A percentile compares a stretch with the other conserved stretches of the same genome.
phyloP scores from a whole-genome alignment of 2,797 vertebrate species.

The Stomatorhinus walkeri region DNA sequence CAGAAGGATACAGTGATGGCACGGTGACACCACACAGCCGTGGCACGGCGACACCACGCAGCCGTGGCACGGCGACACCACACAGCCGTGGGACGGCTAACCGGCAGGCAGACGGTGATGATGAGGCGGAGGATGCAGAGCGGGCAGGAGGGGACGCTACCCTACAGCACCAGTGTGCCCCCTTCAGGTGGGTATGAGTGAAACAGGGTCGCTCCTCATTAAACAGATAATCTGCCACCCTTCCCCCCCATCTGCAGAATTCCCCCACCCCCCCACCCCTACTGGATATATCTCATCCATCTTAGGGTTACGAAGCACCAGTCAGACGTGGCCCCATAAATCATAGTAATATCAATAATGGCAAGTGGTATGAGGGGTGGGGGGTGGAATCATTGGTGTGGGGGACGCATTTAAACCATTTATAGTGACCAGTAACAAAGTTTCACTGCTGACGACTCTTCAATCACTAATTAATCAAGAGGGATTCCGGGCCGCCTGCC shows the following conservation, averaged over 20 bases:
- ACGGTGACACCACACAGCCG: too few species aligned
- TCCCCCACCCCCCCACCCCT: constrained; percentile 23
- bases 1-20: neutral
- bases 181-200: neutral
- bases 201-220: neutral
- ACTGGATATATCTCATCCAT: constrained; percentile 51
- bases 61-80: neutral
- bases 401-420: constrained; percentile 47
- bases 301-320: constrained; percentile 40
- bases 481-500: constrained; percentile 1
- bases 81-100: neutral
- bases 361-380: constrained; percentile 48
- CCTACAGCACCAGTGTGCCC: neutral
- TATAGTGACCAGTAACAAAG: constrained; percentile 48
- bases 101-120: neutral
- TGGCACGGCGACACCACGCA: too few species aligned
- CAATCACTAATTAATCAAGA: constrained; percentile 54
- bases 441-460: constrained; percentile 38
- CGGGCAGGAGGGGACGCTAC: neutral
- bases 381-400: constrained; percentile 42
- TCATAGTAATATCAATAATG: constrained; percentile 59
- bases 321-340: constrained; percentile 45
- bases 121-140: neutral
- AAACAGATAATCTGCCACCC: neutral
- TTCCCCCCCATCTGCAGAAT: constrained; percentile 24